Evolutionary conservation across 2,888 invertebrate species (phyloP).

Genomic region (Penaeus monodon): DNA sequence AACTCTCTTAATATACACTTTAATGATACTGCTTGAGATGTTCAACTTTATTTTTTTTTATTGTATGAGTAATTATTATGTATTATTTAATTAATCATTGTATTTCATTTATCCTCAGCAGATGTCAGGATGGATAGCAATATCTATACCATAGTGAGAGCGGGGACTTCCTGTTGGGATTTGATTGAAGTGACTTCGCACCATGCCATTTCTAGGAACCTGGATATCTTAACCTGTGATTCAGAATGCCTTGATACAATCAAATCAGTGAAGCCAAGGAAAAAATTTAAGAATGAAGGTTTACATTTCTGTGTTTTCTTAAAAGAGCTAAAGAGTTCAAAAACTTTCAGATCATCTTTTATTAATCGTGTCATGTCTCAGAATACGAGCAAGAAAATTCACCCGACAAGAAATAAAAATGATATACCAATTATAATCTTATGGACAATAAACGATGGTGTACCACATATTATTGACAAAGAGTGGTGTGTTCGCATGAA

Average conservation of each 20-base stretch:
- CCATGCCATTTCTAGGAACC: neutral
- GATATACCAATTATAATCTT: neutral
- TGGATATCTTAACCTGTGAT: neutral
- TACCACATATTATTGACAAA: conserved; percentile 47
- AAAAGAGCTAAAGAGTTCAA: conserved; percentile 32
- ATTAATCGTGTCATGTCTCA: neutral
- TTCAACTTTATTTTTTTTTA: too few species aligned
- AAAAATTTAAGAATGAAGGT: conserved; percentile 31
- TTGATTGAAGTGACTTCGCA: too few species aligned
- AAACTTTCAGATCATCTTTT: conserved; percentile 27
- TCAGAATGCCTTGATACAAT: neutral
- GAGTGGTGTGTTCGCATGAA: conserved; percentile 45
- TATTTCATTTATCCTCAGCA: too few species aligned
- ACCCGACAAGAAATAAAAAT: neutral
- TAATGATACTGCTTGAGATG: too few species aligned
- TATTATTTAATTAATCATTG: too few species aligned
- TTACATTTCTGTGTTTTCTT: conserved; percentile 40
- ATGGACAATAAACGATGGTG: conserved; percentile 16
- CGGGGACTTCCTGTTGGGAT: too few species aligned
- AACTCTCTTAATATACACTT: too few species aligned
- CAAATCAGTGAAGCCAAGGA: neutral
- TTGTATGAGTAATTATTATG: too few species aligned
- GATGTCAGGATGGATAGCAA: too few species aligned
- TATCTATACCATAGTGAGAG: too few species aligned
- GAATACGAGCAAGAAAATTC: neutral